Conservation (phyloP, 2,888 invertebrate genomes). For the Nowickia ferox region DNA sequence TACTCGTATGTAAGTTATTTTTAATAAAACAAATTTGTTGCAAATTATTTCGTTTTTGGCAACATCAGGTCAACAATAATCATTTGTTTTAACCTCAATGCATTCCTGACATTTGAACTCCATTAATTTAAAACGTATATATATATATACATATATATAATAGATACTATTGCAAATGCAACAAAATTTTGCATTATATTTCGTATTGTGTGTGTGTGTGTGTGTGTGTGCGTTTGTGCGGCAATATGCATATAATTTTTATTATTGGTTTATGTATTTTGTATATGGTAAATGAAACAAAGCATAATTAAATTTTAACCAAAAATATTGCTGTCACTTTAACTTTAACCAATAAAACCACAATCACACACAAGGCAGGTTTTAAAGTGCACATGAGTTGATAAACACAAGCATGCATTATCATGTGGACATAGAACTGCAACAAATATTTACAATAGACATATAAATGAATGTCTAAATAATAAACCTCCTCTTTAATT, state of each 20-base stretch:
- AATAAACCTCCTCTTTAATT: constrained; percentile 34
- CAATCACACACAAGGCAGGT: constrained; percentile 69
- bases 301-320: constrained; percentile 72
- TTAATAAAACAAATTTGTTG: constrained; percentile 52
- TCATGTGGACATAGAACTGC: not conserved
- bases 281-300: constrained; percentile 56
- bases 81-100: constrained; percentile 69
- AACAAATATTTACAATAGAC: constrained; percentile 51
- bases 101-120: constrained; percentile 61
- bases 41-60: constrained; percentile 63
- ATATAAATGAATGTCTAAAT: constrained; percentile 62
- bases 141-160: not conserved
- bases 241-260: not conserved
- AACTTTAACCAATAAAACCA: constrained; percentile 71
- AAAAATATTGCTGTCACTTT: constrained; percentile 72
- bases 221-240: not conserved
- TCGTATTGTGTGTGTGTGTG: not conserved
- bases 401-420: constrained; percentile 3
- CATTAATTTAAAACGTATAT: constrained; percentile 33
- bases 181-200: not conserved
- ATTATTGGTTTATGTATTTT: not conserved
- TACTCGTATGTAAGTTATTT: not conserved
- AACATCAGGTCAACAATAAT: constrained; percentile 71
- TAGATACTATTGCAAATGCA: not conserved
- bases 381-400: constrained; percentile 55